Conservation (phyloP, 2,113 vertebrate species). For the Gymnogyps californianus region DNA sequence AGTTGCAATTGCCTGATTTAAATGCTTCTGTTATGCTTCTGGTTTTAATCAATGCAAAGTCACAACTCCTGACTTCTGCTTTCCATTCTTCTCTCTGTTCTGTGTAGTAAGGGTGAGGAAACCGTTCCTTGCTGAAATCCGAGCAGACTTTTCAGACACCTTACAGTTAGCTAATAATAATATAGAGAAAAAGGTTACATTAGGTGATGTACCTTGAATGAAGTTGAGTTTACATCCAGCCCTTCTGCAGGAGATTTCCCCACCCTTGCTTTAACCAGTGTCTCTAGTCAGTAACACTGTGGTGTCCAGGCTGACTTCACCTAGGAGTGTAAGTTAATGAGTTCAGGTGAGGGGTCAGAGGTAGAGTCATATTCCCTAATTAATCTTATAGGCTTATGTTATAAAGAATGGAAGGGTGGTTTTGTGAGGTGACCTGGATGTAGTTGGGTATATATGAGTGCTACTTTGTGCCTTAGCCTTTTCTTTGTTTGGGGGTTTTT, state of each 20-base stretch:
- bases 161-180: neutral
- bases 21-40: neutral
- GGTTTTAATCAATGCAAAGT: neutral
- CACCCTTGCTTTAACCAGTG: neutral
- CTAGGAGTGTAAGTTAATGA: neutral
- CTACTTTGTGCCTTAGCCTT: neutral
- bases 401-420: neutral
- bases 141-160: neutral
- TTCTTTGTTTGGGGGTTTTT: neutral
- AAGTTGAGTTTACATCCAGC: neutral
- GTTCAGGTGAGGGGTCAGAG: neutral
- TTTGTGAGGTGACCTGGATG: neutral
- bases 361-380: neutral
- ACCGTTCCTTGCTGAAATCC: neutral
- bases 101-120: neutral
- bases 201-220: neutral
- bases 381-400: neutral
- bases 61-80: neutral
- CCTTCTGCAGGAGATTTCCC: neutral
- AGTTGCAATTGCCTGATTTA: neutral
- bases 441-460: neutral
- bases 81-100: neutral
- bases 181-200: neutral
- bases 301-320: neutral
- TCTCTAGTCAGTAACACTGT: neutral